Evolutionary conservation across 2,113 vertebrate genomes (phyloP).

Genomic region (Symphodus melops): DNA sequence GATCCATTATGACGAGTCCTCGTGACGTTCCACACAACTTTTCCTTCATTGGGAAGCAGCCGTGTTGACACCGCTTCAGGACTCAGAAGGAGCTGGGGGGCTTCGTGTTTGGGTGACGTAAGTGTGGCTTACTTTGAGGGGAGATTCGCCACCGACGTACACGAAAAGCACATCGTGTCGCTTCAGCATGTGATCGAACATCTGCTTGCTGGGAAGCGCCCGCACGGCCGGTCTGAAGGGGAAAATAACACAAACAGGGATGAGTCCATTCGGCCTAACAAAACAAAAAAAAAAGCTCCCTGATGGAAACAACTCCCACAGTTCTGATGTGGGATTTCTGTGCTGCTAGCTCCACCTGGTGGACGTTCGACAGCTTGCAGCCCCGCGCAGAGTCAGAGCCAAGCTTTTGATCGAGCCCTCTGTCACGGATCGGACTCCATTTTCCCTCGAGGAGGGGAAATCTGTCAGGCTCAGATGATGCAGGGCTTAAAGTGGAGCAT

Average conservation of each 20-base stretch:
- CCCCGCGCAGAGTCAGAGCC: slow-evolving; percentile 6
- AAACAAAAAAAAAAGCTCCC: too few species aligned
- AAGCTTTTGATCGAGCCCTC: slow-evolving; percentile 69
- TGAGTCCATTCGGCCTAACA: not conserved
- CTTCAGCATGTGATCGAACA: slow-evolving; percentile 94
- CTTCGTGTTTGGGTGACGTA: not conserved
- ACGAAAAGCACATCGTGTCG: slow-evolving; percentile 93
- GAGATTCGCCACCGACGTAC: slow-evolving; percentile 94
- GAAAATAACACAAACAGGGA: not conserved
- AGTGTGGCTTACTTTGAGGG: slow-evolving; percentile 88
- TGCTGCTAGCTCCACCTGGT: slow-evolving; percentile 58
- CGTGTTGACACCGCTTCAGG: slow-evolving; percentile 7
- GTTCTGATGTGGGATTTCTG: slow-evolving; percentile 6
- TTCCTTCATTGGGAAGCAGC: not conserved
- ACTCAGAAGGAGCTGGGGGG: not conserved
- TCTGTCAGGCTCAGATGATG: slow-evolving; percentile 60
- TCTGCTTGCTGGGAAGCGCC: slow-evolving; percentile 93
- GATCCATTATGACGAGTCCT: not conserved
- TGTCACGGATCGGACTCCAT: slow-evolving; percentile 60
- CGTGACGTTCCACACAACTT: not conserved
- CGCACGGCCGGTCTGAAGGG: slow-evolving; percentile 90
- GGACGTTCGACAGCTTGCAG: slow-evolving; percentile 22
- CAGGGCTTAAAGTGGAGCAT: slow-evolving; percentile 61
- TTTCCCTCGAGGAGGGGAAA: slow-evolving; percentile 67
- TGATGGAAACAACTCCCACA: not conserved